Evolutionary conservation across 2,888 invertebrate species (phyloP).

Genomic region (Diaprepes abbreviatus): DNA sequence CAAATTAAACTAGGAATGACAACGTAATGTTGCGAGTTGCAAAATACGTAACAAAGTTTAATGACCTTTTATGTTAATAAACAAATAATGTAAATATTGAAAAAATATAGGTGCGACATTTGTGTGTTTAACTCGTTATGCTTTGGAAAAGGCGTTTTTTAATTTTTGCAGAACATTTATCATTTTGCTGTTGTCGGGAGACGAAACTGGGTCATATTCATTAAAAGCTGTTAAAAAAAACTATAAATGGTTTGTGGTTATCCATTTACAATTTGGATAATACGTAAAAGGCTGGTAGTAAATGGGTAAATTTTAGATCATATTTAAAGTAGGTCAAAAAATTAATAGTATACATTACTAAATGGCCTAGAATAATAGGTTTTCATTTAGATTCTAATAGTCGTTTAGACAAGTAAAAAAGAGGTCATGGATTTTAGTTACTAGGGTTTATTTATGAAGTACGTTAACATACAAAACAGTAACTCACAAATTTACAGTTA

Average conservation of each 20-base stretch:
- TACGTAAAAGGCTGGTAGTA: neutral
- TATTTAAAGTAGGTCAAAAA: too few species aligned
- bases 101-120: conserved; percentile 41
- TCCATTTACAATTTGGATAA: neutral
- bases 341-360: too few species aligned
- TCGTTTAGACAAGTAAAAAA: too few species aligned
- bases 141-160: conserved; percentile 13
- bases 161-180: neutral
- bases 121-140: conserved; percentile 38
- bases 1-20: neutral
- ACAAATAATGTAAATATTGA: conserved; percentile 43
- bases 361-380: too few species aligned
- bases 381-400: too few species aligned
- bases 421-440: too few species aligned
- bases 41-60: conserved; percentile 32
- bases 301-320: too few species aligned
- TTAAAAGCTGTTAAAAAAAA: neutral
- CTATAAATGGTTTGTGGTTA: too few species aligned
- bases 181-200: neutral
- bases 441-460: too few species aligned
- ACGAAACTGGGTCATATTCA: neutral
- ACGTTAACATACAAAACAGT: too few species aligned
- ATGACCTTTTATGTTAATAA: conserved; percentile 38
- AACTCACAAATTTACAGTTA: too few species aligned
- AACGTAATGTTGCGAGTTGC: neutral